phyloP scores from a whole-genome alignment of 2,888 invertebrate species.

The Cataglyphis cursor region DNA sequence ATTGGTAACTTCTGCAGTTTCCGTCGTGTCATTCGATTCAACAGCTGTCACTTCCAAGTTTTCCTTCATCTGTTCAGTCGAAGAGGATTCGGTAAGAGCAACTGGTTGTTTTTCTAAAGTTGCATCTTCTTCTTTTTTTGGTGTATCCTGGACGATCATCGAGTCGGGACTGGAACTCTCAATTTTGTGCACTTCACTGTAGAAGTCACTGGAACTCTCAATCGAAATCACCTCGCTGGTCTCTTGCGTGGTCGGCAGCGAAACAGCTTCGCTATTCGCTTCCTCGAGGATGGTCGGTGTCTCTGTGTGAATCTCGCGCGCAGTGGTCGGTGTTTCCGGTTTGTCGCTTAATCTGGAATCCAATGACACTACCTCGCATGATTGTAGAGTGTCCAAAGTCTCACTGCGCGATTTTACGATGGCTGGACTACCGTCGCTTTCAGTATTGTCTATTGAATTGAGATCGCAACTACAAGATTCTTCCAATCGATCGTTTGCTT shows the following conservation, averaged over 20 bases:
- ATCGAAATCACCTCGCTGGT: slow-evolving; percentile 88
- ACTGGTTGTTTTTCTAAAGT: slow-evolving; percentile 53
- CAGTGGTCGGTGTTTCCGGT: slow-evolving; percentile 80
- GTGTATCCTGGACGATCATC: slow-evolving; percentile 60
- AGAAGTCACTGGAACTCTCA: slow-evolving; percentile 88
- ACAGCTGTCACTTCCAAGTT: slow-evolving; percentile 69
- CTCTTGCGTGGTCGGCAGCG: slow-evolving; percentile 82
- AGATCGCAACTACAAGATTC: slow-evolving; percentile 86
- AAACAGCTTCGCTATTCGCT: slow-evolving; percentile 80
- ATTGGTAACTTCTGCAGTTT: slow-evolving; percentile 44
- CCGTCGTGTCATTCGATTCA: slow-evolving; percentile 62
- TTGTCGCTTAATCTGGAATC: slow-evolving; percentile 88
- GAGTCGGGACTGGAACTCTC: slow-evolving; percentile 71
- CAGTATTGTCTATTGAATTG: slow-evolving; percentile 86
- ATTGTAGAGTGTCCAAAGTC: slow-evolving; percentile 81
- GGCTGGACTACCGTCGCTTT: slow-evolving; percentile 88
- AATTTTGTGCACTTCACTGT: slow-evolving; percentile 90
- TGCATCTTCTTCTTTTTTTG: slow-evolving; percentile 68
- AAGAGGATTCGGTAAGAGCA: slow-evolving; percentile 31
- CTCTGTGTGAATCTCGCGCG: slow-evolving; percentile 79
- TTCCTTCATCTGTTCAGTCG: slow-evolving; percentile 72
- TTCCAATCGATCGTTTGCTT: slow-evolving; percentile 83
- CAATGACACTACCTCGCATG: slow-evolving; percentile 87
- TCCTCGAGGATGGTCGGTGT: slow-evolving; percentile 84
- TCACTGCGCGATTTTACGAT: slow-evolving; percentile 86